Evolutionary conservation across 2,113 vertebrate genomes (phyloP), one percentile per base, ranked within the genome.

Genomic region (Siphamia tubifer): DNA sequence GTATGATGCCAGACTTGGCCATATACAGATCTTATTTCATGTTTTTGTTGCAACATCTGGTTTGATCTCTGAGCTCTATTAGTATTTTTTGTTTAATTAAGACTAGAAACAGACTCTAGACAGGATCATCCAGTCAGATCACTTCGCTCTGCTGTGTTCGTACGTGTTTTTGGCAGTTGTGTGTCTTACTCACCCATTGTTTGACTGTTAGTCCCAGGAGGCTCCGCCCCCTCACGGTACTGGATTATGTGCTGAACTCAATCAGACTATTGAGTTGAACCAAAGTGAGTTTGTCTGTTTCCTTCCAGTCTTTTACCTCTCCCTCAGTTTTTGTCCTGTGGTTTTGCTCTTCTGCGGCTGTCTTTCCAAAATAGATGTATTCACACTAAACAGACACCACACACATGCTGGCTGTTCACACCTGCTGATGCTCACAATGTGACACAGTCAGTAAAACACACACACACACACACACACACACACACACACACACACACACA

Each of bases 181-280:
- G 53, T 8, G n/a, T 80, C 36, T 52, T 55, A 38, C 70, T 87
- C 52, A 81, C 62, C 74, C 62, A 55, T 66, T 28, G 17, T 69
- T 81, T 74, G 70, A 74, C 79, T 75, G 79, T 71, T 74, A 73
- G 69, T 85, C 82, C 86, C 77, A 45, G 35, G 66, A 73, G 69
- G 15, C 63, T 62, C 69, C 67, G 9, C 77, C 80, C 35, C 58
- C 66, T 49, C 54, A 39, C 36, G 44, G 43, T 53, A 28, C 44
- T 65, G 74, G 79, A 86, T 83, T 82, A 87, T 85, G 86, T 53
- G 39, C 32, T 76, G 71, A 85, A 76, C 70, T 85, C 65, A 61
- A 43, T 82, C 56, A 85, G 74, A 85, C 77, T 79, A 67, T 63
- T 27, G 73, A 83, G 74, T 43, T 57, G 71, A 57, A 60, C 17